Evolutionary conservation across 2,797 vertebrate species (phyloP).

Genomic region (Sebastes reedi): DNA sequence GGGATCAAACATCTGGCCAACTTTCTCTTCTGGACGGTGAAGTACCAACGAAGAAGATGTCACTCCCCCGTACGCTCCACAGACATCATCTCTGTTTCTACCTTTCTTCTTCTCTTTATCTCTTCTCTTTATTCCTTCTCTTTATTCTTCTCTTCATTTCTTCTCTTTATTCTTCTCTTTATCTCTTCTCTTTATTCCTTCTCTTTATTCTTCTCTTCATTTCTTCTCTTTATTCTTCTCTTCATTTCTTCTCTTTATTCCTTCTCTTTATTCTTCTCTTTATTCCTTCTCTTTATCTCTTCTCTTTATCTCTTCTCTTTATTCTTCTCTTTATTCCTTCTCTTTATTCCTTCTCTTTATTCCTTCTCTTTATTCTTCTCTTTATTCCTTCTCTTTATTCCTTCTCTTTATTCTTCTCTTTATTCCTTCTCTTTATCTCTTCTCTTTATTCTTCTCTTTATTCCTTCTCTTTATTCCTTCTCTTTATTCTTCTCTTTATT

Average conservation of each 20-base stretch:
- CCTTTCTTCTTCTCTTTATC: background rate
- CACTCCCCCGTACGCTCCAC: background rate
- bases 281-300: background rate
- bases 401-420: background rate
- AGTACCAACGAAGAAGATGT: constrained; percentile 40
- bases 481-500: background rate
- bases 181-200: too few species aligned
- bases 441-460: background rate
- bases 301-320: background rate
- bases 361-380: too few species aligned
- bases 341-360: too few species aligned
- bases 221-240: too few species aligned
- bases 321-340: background rate
- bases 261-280: too few species aligned
- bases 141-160: too few species aligned
- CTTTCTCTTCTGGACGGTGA: constrained; percentile 30
- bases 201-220: too few species aligned
- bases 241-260: too few species aligned
- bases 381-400: background rate
- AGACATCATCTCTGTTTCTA: background rate
- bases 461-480: too few species aligned
- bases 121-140: too few species aligned
- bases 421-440: too few species aligned
- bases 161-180: too few species aligned
- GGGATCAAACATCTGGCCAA: constrained; percentile 58